Percentiles rank a stretch among this genome's conserved stretches.
Conservation (phyloP, 1,140 invertebrate species). For the Amyelois transitella region DNA sequence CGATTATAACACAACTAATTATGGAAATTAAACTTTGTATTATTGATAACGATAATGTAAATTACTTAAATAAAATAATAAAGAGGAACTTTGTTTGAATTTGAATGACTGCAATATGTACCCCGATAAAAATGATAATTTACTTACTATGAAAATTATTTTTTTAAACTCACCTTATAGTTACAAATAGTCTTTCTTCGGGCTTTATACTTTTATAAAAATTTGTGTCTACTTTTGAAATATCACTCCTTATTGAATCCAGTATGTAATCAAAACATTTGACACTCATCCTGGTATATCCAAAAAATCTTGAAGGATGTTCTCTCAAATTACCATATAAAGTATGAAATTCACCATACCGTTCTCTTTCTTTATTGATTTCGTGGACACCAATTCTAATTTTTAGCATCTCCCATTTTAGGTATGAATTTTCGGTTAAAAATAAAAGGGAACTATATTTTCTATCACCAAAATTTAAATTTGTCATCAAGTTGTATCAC, state of each 20-base stretch:
- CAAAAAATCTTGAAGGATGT: neutral
- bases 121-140: neutral
- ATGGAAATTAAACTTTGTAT: constrained; percentile 15
- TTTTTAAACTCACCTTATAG: too few species aligned
- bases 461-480: too few species aligned
- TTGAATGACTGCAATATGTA: neutral
- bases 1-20: constrained; percentile 8
- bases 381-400: constrained; percentile 12
- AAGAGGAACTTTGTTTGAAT: constrained; percentile 4
- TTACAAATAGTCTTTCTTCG: too few species aligned
- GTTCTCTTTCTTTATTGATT: too few species aligned
- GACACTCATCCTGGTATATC: too few species aligned
- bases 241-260: too few species aligned
- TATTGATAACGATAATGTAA: constrained; percentile 7
- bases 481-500: too few species aligned
- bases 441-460: too few species aligned
- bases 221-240: too few species aligned
- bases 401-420: constrained; percentile 13
- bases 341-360: too few species aligned
- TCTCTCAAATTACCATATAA: neutral
- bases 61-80: constrained; percentile 4
- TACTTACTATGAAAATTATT: neutral
- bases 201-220: too few species aligned
- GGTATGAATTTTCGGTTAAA: constrained; percentile 13
- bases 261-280: too few species aligned